Base-by-base conservation (phyloP, 2,888 invertebrate genomes). In the Bruchidius siliquastri region DNA sequence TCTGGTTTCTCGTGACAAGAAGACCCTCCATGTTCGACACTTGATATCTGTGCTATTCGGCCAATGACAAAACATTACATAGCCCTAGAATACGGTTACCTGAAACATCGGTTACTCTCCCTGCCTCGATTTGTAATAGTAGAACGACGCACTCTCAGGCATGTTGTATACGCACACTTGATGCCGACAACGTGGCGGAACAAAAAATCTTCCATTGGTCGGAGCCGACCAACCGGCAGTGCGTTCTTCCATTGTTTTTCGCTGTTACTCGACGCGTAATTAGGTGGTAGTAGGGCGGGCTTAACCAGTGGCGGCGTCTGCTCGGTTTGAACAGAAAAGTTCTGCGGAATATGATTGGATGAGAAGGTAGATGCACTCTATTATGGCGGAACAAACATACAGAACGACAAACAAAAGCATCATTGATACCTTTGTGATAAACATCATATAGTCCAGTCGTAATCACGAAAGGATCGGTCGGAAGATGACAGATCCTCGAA, bases 221-320 rank as follows among this genome's bases (percentile, higher is more conserved):
- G 81, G 74, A 79, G 78, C 79, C 84, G 81, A 77, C 85, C 85
- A 85, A 84, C 84, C 84, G 82, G 82, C 83, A 80, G 81, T 76
- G 75, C 75, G 80, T 81, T 79, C 81, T 83, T 80, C 83, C 83
- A 84, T 85, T 85, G 84, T 85, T 84, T 84, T 80, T 74, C 78
- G 80, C 81, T 82, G 82, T 83, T 83, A 82, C 82, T 81, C 78
- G 79, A 78, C 76, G 79, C 77, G 82, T 85, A 84, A 85, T 85
- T 84, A 84, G 81, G 82, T 82, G 85, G 85, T 84, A 84, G 84
- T 80, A 81, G 83, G 84, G 84, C 83, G 84, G 82, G 79, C 79
- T 82, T 78, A 82, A 81, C 82, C 80, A n/a, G 22, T 8, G 20
- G 68, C 26, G 20, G 68, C 30, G 72, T 21, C 72, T 68, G 68